These are phyloP conservation scores for Lasioglossum figueresi DNA, from an alignment of 2,888 invertebrate species.

Conservation along the genomic window DNA sequence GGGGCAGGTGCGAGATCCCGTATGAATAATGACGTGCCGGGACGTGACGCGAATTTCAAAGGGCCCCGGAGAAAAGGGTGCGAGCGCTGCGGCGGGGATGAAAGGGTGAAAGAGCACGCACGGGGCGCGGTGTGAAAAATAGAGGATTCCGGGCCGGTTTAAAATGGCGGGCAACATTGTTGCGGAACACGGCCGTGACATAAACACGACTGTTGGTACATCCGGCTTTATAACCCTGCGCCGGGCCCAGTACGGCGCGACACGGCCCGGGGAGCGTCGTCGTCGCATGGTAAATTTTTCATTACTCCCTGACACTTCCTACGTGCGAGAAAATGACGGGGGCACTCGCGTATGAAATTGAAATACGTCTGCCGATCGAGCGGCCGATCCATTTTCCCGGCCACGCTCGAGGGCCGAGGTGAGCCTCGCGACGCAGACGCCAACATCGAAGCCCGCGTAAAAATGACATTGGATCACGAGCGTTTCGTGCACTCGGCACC, in stretches of 20 bases:
- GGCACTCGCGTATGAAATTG: constrained; percentile 79
- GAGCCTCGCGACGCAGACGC: constrained; percentile 35
- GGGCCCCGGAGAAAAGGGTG: neutral
- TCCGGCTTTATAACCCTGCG: constrained; percentile 7
- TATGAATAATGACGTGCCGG: constrained; percentile 44
- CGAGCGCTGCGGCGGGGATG: neutral
- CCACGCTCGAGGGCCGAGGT: constrained; percentile 34
- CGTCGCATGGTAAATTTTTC: constrained; percentile 77
- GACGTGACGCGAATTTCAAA: constrained; percentile 32
- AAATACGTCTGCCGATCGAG: constrained; percentile 77
- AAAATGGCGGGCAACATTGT: constrained; percentile 35
- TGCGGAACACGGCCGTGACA: constrained; percentile 27
- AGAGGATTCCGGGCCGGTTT: constrained; percentile 18
- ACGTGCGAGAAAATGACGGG: constrained; percentile 75
- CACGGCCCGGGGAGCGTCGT: constrained; percentile 14
- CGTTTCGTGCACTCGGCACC: constrained; percentile 43
- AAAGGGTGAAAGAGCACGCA: neutral
- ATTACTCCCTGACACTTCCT: constrained; percentile 76
- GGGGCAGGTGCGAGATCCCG: neutral
- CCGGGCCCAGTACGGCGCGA: neutral
- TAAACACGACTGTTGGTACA: constrained; percentile 41
- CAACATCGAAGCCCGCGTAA: constrained; percentile 43
- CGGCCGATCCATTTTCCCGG: constrained; percentile 70
- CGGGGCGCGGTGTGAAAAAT: constrained; percentile 28
- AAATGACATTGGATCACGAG: constrained; percentile 65